Percentiles rank a stretch among this genome's conserved stretches.
phyloP scores from a whole-genome alignment of 2,888 invertebrate species.

The Acleris sparsana region DNA sequence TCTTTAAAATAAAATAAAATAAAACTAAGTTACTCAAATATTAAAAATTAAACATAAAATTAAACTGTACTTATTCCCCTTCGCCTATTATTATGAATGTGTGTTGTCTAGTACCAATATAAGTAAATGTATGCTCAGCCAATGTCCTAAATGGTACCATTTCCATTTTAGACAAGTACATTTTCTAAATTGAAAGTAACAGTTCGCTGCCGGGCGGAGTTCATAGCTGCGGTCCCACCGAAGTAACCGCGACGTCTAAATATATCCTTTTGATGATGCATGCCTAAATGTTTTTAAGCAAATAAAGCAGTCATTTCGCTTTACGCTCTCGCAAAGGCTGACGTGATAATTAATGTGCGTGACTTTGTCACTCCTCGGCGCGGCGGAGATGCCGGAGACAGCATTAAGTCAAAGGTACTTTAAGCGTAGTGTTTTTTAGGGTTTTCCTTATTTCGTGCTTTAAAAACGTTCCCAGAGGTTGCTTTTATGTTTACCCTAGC shows the following conservation, averaged over 20 bases:
- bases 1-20: too few species aligned
- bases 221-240: slow-evolving; percentile 8
- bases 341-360: slow-evolving; percentile 57
- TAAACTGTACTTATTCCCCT: too few species aligned
- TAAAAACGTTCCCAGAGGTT: too few species aligned
- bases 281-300: slow-evolving; percentile 30
- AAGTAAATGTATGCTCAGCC: background rate
- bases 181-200: slow-evolving; percentile 5
- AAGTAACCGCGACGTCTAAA: slow-evolving; percentile 22
- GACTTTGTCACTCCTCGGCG: slow-evolving; percentile 28
- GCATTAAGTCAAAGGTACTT: slow-evolving; percentile 17
- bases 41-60: too few species aligned
- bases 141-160: background rate
- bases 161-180: background rate
- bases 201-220: slow-evolving; percentile 3
- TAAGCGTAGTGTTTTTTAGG: too few species aligned
- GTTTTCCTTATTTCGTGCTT: too few species aligned
- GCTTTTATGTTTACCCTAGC: too few species aligned
- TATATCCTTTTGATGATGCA: slow-evolving; percentile 33
- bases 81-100: too few species aligned
- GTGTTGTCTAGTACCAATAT: background rate
- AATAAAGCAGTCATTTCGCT: slow-evolving; percentile 46
- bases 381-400: slow-evolving; percentile 15
- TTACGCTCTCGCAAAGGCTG: slow-evolving; percentile 50
- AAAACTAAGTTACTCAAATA: too few species aligned